Conservation (phyloP, 2,797 vertebrate genomes). For the Parauchenoglanis ngamensis region DNA sequence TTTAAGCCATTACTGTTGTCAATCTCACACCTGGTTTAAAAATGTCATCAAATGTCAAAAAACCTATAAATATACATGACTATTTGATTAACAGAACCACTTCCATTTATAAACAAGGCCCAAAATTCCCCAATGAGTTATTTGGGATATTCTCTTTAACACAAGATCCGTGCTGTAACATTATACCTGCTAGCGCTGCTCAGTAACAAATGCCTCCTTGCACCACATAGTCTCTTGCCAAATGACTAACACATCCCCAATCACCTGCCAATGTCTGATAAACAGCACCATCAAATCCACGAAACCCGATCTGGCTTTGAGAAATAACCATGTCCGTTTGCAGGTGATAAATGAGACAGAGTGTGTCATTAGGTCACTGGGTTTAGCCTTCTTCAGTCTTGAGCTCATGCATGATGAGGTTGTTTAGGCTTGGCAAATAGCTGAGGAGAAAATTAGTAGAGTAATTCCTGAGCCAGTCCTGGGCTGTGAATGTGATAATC, state of each 20-base stretch:
- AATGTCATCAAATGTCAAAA: constrained; percentile 2
- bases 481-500: constrained; percentile 78
- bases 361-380: constrained; percentile 41
- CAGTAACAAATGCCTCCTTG: constrained; percentile 8
- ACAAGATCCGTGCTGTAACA: constrained; percentile 1
- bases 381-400: constrained; percentile 64
- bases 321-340: constrained; percentile 22
- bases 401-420: constrained; percentile 72
- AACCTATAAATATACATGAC: constrained; percentile 11
- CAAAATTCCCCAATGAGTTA: neutral
- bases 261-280: constrained; percentile 53
- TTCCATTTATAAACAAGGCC: neutral
- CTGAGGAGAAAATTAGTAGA: constrained; percentile 77
- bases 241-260: constrained; percentile 25
- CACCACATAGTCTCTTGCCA: constrained; percentile 9
- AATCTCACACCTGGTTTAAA: neutral
- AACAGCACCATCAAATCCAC: constrained; percentile 37
- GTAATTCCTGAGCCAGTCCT: constrained; percentile 77
- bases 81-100: neutral
- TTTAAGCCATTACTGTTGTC: neutral
- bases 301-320: constrained; percentile 30
- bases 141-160: neutral
- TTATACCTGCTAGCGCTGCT: neutral
- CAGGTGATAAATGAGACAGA: constrained; percentile 36
- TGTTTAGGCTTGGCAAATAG: constrained; percentile 77